Base-by-base conservation (phyloP, 2,113 vertebrate species). In the Sminthopsis crassicaudata region DNA sequence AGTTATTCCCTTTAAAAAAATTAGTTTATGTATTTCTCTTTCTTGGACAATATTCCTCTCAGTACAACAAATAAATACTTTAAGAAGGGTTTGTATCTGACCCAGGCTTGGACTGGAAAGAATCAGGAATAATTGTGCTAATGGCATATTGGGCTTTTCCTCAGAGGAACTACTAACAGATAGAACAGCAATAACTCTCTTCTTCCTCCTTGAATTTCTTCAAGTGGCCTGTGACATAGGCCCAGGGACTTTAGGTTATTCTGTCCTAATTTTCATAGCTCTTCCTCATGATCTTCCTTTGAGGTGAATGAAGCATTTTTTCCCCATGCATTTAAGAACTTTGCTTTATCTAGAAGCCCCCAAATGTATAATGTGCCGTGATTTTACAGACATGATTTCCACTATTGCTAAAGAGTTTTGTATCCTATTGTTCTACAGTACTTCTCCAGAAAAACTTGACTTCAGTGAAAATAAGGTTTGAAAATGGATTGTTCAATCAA, bases 381-480 rank as follows among this genome's bases (percentile, higher is more conserved):
- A n/a, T 22, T 91, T 50, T 22, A 25, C 1, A 92, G 53, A 30
- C 91, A 48, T 53, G 27, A 91, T 60, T 90, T 91, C 67, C 48
- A 25, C 26, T 46, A 52, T 4, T 27, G 30, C 53, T 55, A 30
- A 50, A 88, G 52, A 2, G 54, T 93, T 88, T 93, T 60, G 22
- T 42, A 24, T 94, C 46, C 46, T 60, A n/a, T 95, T 55, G 23
- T 94, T 53, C 76, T 0, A 16, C 46, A 30, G 52, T 24, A 90
- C 30, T 96, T 96, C 51, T 60, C 96, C 48, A 93, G 94, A 4
- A 92, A 53, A 67, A 50, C 10, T 26, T 8, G 51, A 7, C 42
- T 95, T 94, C 91, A 36, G 24, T 50, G 93, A 93, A 92, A 84
- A 22, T 48, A 94, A 92, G 51, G 52, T 93, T 90, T 97, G 53